Percentiles rank a stretch among this genome's conserved stretches.
phyloP scores from a whole-genome alignment of 2,797 vertebrate genomes.

The Pipistrellus nathusii region DNA sequence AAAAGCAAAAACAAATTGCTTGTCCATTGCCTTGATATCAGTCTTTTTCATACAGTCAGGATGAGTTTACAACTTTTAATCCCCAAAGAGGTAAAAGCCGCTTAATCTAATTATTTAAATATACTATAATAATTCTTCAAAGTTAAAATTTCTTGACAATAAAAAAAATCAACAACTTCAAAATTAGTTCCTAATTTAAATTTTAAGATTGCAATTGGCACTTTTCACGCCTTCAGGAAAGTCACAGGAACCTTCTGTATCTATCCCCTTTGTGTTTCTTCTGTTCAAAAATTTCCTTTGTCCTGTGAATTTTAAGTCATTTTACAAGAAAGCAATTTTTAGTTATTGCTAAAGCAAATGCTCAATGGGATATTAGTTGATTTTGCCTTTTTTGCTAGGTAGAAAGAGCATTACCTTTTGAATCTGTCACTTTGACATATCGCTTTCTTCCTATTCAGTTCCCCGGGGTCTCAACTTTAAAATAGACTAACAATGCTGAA shows the following conservation, averaged over 20 bases:
- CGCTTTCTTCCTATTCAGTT: not conserved
- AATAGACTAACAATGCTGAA: not conserved
- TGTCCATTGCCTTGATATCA: not conserved
- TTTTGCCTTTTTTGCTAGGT: not conserved
- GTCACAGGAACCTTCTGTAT: not conserved
- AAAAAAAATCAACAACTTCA: not conserved
- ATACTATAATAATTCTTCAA: constrained; percentile 19
- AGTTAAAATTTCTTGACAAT: not conserved
- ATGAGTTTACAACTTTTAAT: constrained; percentile 51
- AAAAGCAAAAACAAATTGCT: not conserved
- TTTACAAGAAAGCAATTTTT: constrained; percentile 17
- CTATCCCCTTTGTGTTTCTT: not conserved
- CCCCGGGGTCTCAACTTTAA: not conserved
- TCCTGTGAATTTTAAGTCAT: not conserved
- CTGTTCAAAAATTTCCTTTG: not conserved
- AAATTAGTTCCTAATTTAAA: constrained; percentile 10
- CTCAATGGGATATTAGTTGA: not conserved
- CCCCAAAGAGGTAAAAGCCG: not conserved
- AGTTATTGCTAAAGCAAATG: constrained; percentile 43
- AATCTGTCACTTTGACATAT: not conserved
- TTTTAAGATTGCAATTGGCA: constrained; percentile 11
- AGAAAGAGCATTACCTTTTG: not conserved
- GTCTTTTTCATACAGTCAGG: not conserved
- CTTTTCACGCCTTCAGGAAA: not conserved
- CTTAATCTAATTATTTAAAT: constrained; percentile 33